Percentiles rank a stretch among this genome's conserved stretches.
These are phyloP conservation scores for Zonitis immaculata DNA, from an alignment of 2,888 invertebrate species.

Conservation along the genomic window DNA sequence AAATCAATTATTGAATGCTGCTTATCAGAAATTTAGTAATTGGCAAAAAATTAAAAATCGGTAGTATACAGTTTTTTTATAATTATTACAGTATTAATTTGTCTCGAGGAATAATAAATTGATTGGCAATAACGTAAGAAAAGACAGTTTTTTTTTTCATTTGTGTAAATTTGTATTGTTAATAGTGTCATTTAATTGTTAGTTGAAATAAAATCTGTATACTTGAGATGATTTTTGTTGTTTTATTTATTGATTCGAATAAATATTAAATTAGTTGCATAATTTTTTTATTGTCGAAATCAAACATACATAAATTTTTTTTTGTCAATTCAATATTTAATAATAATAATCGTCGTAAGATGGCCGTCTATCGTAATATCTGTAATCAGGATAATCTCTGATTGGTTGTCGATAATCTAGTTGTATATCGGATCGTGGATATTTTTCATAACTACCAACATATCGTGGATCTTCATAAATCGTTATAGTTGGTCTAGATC, in stretches of 20 bases:
- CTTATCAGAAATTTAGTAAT: slow-evolving; percentile 77
- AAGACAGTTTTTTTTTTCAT: neutral
- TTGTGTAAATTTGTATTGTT: neutral
- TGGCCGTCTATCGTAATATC: slow-evolving; percentile 21
- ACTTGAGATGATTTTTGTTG: neutral
- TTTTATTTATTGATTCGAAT: neutral
- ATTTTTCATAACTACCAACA: slow-evolving; percentile 18
- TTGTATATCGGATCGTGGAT: slow-evolving; percentile 25
- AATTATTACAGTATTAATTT: slow-evolving; percentile 13
- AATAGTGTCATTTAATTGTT: neutral
- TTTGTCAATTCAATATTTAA: neutral
- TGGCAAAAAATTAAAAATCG: slow-evolving; percentile 63
- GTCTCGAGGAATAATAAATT: slow-evolving; percentile 9
- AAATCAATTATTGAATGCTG: slow-evolving; percentile 80
- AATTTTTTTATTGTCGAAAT: neutral
- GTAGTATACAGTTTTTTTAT: slow-evolving; percentile 28
- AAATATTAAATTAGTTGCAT: neutral
- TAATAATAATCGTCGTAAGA: slow-evolving; percentile 29
- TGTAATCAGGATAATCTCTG: slow-evolving; percentile 11
- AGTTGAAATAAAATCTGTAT: neutral
- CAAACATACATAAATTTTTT: neutral
- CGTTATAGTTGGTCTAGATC: slow-evolving; percentile 36
- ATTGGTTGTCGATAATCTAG: slow-evolving; percentile 31
- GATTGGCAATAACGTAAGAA: neutral
- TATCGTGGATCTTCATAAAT: slow-evolving; percentile 46